phyloP scores from a whole-genome alignment of 2,888 invertebrate species.

The Netelia fuscicornis region DNA sequence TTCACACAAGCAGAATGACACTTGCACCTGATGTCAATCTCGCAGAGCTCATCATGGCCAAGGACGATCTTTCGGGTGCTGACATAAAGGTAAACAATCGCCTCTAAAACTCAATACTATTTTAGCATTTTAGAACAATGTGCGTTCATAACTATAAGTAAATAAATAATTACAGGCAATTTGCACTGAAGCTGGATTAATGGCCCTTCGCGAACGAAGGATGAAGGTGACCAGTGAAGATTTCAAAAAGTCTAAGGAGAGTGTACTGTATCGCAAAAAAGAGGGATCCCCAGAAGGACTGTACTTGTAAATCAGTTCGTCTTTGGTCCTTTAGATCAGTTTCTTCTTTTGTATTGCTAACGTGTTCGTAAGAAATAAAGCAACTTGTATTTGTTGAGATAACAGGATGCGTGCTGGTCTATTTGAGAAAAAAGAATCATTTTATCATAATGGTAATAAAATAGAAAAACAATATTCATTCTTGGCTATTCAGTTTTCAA shows the following conservation, averaged over 20 bases:
- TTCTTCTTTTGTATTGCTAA: slow-evolving; percentile 67
- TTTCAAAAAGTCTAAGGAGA: slow-evolving; percentile 99
- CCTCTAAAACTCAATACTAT: neutral
- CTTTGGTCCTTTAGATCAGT: slow-evolving; percentile 51
- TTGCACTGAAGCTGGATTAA: slow-evolving; percentile 99
- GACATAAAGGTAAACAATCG: slow-evolving; percentile 91
- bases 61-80: slow-evolving; percentile 99
- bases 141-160: neutral
- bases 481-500: slow-evolving; percentile 45
- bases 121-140: neutral
- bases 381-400: slow-evolving; percentile 56
- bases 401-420: slow-evolving; percentile 56
- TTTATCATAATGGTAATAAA: slow-evolving; percentile 63
- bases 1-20: slow-evolving; percentile 99
- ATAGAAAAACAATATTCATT: slow-evolving; percentile 47
- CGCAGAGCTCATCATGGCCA: slow-evolving; percentile 99
- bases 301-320: slow-evolving; percentile 91
- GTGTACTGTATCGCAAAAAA: slow-evolving; percentile 99
- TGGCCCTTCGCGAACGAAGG: slow-evolving; percentile 98
- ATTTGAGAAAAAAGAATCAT: slow-evolving; percentile 52
- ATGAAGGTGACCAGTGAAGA: slow-evolving; percentile 99
- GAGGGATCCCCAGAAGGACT: slow-evolving; percentile 99
- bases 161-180: slow-evolving; percentile 90
- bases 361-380: slow-evolving; percentile 64
- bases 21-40: slow-evolving; percentile 98